Base-by-base conservation (phyloP, 2,888 invertebrate genomes). In the Cantharis lateralis region DNA sequence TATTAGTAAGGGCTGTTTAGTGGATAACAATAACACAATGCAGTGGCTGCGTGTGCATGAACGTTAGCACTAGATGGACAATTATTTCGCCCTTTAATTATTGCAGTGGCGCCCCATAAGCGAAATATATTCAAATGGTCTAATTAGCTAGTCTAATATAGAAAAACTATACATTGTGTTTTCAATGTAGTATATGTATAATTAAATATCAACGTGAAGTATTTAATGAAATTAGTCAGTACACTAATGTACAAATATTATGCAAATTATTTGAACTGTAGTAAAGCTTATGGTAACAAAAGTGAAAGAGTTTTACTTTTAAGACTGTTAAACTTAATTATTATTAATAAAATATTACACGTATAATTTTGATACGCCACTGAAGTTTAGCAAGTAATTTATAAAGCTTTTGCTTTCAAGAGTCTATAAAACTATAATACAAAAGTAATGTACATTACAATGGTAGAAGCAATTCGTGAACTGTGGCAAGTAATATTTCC, bases 1-100 rank as follows among this genome's bases (percentile, higher is more conserved):
- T 82, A 82, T 80, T 82, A 82, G 80, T 80, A 78, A 81, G 82
- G 79, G 82, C 78, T 80, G 81, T 81, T 81, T 81, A 81, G 76
- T 75, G 74, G 70, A 77, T 74, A 74, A 81, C 80, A 80, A 81
- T 80, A 77, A 79, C 80, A 81, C 79, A 79, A 82, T 81, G 80
- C 78, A 81, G 81, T 81, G 81, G 78, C 80, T 80, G 80, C 81
- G 72, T 77, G 77, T 77, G 72, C 72, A 62, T 48, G 70, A 61
- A 66, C 71, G 68, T 61, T 70, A 66, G 64, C 64, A 66, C 20
- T 66, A 24, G 64, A 66, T 66, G 16, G 64, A 24, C 64, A 24
- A 66, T 66, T 48, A 48, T 48, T 66, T 66, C 24, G 24, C 64
- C 24, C 64, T 66, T 66, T 66, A 66, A 66, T 66, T 66, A 24